A percentile compares a stretch with the other conserved stretches of the same genome.
Evolutionary conservation across 2,888 invertebrate genomes (phyloP).

Genomic region (Drosophila prolongata): DNA sequence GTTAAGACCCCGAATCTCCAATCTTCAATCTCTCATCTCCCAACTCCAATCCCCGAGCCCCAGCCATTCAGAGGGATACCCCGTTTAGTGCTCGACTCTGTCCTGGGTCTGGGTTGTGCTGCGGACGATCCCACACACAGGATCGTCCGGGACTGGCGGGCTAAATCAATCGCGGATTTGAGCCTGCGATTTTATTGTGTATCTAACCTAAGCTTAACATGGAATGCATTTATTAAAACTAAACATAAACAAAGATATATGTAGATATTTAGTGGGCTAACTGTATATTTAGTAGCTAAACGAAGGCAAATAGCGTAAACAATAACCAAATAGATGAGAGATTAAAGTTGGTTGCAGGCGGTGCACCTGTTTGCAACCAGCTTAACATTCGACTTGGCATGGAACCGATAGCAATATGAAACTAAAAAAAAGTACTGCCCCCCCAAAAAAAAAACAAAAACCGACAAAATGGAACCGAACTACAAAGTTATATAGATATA

Average conservation of each 20-base stretch:
- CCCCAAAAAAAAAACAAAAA: slow-evolving; percentile 30
- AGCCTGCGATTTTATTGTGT: slow-evolving; percentile 67
- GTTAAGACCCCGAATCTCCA: neutral
- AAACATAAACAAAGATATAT: slow-evolving; percentile 28
- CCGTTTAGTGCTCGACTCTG: slow-evolving; percentile 46
- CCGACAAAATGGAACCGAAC: slow-evolving; percentile 16
- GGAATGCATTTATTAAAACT: slow-evolving; percentile 72
- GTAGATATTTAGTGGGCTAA: slow-evolving; percentile 42
- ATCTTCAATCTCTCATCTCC: neutral
- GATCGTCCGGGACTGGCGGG: slow-evolving; percentile 46
- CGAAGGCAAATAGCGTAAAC: slow-evolving; percentile 42
- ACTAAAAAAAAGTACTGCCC: slow-evolving; percentile 37
- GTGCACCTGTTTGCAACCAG: no score
- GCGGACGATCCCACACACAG: slow-evolving; percentile 24
- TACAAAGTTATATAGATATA: slow-evolving; percentile 27
- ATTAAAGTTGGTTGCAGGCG: neutral
- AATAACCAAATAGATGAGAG: slow-evolving; percentile 21
- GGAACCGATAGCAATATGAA: slow-evolving; percentile 46
- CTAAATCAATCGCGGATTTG: slow-evolving; percentile 26
- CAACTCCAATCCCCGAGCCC: neutral
- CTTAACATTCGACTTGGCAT: slow-evolving; percentile 31
- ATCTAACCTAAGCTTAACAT: slow-evolving; percentile 72
- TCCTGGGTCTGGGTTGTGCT: slow-evolving; percentile 49
- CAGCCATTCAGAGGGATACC: slow-evolving; percentile 11
- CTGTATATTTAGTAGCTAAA: slow-evolving; percentile 59